Base-by-base conservation (phyloP, 2,113 vertebrate species). In the Isichthys henryi region DNA sequence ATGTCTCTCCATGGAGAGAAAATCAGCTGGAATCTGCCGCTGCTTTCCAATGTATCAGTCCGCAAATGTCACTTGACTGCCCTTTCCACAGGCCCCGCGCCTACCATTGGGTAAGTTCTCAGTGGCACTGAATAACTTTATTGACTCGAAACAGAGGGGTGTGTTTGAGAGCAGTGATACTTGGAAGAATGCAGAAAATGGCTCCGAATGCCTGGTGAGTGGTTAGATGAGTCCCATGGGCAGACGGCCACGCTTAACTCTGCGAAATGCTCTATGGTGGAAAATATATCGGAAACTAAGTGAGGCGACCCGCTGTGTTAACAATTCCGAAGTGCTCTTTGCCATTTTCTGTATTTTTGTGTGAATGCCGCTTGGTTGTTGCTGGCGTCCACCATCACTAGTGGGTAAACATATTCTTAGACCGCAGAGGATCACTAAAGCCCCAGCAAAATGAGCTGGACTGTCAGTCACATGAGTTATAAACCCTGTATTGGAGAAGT, bases 11-110 rank as follows among this genome's bases (percentile, higher is more conserved):
- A 50, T 74, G 23, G 84, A 70, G 23, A 77, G 27, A 62, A 66
- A 84, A 89, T 87, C 83, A 87, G 83, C 83, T 39, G 89, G 83
- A 86, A 27, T 58, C 53, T 27, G 31, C 82, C n/a, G 10, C 56
- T 77, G 46, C 45, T 50, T 77, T 31, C 45, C 66, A 1, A 77
- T 7, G 46, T 77, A 77, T 77, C 0, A 10, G 66, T 50, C 62
- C 52, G 46, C 56, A 74, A 89, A 86, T 86, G 89, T 74, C 89
- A 87, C 35, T 84, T 0, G 45, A 50, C n/a, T 89, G 52, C 80
- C 19, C 74, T 85, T 83, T 89, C 50, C 56, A 56, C 83, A 23
- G 43, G 56, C 48, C 56, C 46, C 31, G 8, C 8, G 19, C 58
- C 49, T 10, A 50, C 46, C 66, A 43, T 39, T 39, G 45, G 17